Conservation (phyloP, 2,113 vertebrate genomes). For the Henicopernis longicauda region DNA sequence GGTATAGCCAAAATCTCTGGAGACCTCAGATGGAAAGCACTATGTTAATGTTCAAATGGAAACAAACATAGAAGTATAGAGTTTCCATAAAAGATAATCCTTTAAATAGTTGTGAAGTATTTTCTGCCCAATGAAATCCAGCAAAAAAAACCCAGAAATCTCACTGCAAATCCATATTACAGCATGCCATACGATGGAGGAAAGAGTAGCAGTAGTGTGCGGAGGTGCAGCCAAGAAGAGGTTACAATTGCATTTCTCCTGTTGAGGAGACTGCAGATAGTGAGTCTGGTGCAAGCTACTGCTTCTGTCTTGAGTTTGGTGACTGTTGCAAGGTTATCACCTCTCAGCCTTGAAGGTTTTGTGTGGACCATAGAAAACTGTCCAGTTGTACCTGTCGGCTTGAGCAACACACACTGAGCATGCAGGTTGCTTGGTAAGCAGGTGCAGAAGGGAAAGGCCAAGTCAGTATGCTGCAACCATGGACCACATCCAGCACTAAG, state of each 20-base stretch:
- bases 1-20: neutral
- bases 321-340: neutral
- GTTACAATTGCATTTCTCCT: neutral
- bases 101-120: neutral
- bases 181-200: neutral
- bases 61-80: neutral
- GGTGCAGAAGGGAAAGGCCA: neutral
- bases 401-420: accelerated
- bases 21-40: neutral
- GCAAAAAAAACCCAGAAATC: accelerated
- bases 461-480: accelerated
- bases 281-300: neutral
- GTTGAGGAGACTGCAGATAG: neutral
- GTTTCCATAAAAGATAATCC: neutral
- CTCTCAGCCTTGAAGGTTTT: neutral
- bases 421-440: neutral
- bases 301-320: neutral
- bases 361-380: neutral
- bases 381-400: neutral
- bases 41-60: neutral
- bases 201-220: neutral
- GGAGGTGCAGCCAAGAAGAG: neutral
- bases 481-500: too few species aligned
- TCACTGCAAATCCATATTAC: neutral
- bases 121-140: neutral